Evolutionary conservation across 2,888 invertebrate species (phyloP), one percentile per base, ranked within the genome.

Genomic region (Autographa pulchrina): DNA sequence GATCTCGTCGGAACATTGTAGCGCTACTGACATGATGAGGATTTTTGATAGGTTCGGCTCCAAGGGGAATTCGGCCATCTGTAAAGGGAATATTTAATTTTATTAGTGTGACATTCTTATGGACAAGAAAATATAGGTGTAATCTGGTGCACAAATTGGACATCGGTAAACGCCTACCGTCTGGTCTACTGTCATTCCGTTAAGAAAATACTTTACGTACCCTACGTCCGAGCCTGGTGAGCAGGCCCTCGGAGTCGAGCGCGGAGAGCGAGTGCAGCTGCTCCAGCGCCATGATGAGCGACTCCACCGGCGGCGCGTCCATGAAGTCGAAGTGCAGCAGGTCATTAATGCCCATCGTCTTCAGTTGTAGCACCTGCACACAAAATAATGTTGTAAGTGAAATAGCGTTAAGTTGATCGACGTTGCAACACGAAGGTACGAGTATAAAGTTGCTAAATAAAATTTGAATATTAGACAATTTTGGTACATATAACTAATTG

Each of bases 321-420:
- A 99, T 99, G 96, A 99, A 99, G 96, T 99, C 99, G 92, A 99
- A 99, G 91, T 99, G 98, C 31, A 99, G 94, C 67, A 99, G 96
- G 95, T 99, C 99, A 91, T 99, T 99, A 86, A 99, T 99, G 35
- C 99, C 99, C 99, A 99, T 99, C 0, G 99, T 99, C 93, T 99
- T 99, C 48, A 99, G 94, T 86, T 99, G 99, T 16, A 99, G 94
- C 52, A 99, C 98, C 96, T 96, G 88, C 2, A n/a, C 8, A 63
- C 16, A 25, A 31, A 20, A 52, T 52, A 18, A 18, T 52, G 8
- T 43, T 14, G 41, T 13, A 2, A 43, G 2, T 14, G 14, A 43
- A 43, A 43, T 14, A 2, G 5, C 41, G 14, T 41, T 41, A 6
- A 35, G 4, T 0, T 35, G 1, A 2, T 25, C 25, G 25, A 25